phyloP scores from a whole-genome alignment of 2,888 invertebrate genomes.

The Strigamia transsilvanica region DNA sequence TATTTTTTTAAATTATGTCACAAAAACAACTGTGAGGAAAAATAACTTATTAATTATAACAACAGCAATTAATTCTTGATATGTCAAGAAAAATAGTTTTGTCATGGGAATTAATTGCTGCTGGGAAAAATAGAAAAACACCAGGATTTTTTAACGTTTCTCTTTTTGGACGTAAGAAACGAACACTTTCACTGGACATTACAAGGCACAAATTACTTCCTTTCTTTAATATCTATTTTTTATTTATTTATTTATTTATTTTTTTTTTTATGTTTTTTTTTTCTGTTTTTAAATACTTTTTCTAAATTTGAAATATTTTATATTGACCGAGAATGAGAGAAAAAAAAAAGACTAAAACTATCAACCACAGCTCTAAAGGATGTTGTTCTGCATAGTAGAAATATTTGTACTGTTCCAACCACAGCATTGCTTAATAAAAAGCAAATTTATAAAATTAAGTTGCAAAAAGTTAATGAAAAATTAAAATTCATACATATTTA shows the following conservation, averaged over 20 bases:
- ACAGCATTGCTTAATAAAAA: constrained; percentile 37
- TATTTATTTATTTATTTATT: background rate
- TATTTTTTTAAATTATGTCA: background rate
- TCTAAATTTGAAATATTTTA: constrained; percentile 16
- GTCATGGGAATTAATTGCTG: constrained; percentile 48
- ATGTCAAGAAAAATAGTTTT: constrained; percentile 49
- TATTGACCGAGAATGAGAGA: constrained; percentile 34
- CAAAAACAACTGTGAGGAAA: constrained; percentile 42
- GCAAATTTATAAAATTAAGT: constrained; percentile 8
- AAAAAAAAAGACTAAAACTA: constrained; percentile 25
- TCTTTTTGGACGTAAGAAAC: constrained; percentile 41
- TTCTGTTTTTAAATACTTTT: background rate
- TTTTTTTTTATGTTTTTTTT: background rate
- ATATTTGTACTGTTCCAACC: constrained; percentile 45
- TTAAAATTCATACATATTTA: background rate
- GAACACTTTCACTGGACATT: constrained; percentile 42
- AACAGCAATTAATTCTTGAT: constrained; percentile 42
- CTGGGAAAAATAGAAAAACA: constrained; percentile 40
- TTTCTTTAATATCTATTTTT: constrained; percentile 4
- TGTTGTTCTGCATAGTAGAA: constrained; percentile 33
- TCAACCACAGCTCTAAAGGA: constrained; percentile 45
- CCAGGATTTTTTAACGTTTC: constrained; percentile 48
- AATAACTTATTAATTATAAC: constrained; percentile 27
- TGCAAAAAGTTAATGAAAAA: constrained; percentile 16
- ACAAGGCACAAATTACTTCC: constrained; percentile 38